Evolutionary conservation across 2,888 invertebrate species (phyloP), one percentile per base, ranked within the genome.

Genomic region (Leptinotarsa rubiginosa): DNA sequence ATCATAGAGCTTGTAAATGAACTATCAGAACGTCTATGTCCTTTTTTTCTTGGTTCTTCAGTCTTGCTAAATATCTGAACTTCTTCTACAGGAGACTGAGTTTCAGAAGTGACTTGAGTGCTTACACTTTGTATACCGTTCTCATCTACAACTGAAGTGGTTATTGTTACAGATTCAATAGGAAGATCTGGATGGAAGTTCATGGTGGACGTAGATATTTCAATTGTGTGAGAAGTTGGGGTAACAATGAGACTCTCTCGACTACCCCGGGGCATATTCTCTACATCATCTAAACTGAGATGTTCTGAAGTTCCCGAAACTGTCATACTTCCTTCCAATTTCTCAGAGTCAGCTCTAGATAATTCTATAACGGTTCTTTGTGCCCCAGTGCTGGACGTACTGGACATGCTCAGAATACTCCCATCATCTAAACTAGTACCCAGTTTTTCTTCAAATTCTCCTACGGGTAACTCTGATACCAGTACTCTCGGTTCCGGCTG

Each of bases 381-480:
- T 52, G 86, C 87, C 15, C 86, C 85, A 41, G 86, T 83, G 73
- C 90, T 90, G 1, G 91, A 91, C 41, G 90, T 89, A 82, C 91
- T 91, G 1, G 91, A 91, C 70, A 90, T 88, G 47, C 91, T 91
- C 7, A 91, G 82, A 59, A 91, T 87, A 3, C 90, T 91, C 1
- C 90, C 90, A 65, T 92, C 92, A 76, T 91, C 91, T 59, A 91
- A 79, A 81, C 91, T 91, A 0, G 90, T 90, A 4, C 89, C 90
- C 72, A 90, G 86, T 80, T 88, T 89, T 83, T 91, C 89, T 5
- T 89, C 90, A 73, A 90, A 86, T 70, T 83, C 82, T 15, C 87
- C 87, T 74, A 89, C 87, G 73, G 91, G 91, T 15, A 91, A 91
- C 80, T 91, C 86, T 18, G 85, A 80, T 75, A 85, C 86, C 56